Evolutionary conservation across 2,888 invertebrate genomes (phyloP), one percentile per base, ranked within the genome.

Genomic region (Caenorhabditis becei): DNA sequence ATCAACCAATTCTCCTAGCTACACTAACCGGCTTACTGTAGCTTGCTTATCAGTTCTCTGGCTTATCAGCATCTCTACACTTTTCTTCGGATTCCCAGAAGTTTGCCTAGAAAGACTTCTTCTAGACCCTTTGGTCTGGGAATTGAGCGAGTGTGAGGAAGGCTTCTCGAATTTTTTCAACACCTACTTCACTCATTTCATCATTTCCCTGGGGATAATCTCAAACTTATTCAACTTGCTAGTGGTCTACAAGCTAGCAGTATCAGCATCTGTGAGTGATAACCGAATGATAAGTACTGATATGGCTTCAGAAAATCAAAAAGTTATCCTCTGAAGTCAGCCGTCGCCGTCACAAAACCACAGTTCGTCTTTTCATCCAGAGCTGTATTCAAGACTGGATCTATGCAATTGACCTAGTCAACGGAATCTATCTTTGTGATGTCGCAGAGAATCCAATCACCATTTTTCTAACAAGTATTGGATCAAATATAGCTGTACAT

Each of bases 321-420:
- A 41, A 2, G 7, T 11, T 41, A 11, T 41, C 41, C 8, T 41
- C 41, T 14, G 41, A 41, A 14, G 8, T 14, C 11, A 11, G 10
- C 14, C 7, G 14, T 11, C 7, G 7, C 8, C 41, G 14, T 14
- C 14, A 41, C 14, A 41, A 41, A 41, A 41, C 41, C 8, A 41
- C 41, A 14, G 14, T 11, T 11, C 41, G 41, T 11, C 47, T 47
- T n/a, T 69, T 69, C 24, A 16, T 69, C 2, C 69, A 69, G 26
- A 32, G 20, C n/a, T 69, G 69, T 24, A 58, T 69, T 49, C 69
- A 69, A 59, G 69, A 69, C 20, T 49, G 58, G 47, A 49, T 69
- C 14, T 69, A 59, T 35, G 32, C 18, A n/a, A 47, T 47, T 7
- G 47, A 56, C 14, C 28, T n/a, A 5, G 14, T 14, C 16, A 41